These are phyloP conservation scores for Erebia epiphron DNA, from an alignment of 2,888 invertebrate genomes.

Conservation along the genomic window DNA sequence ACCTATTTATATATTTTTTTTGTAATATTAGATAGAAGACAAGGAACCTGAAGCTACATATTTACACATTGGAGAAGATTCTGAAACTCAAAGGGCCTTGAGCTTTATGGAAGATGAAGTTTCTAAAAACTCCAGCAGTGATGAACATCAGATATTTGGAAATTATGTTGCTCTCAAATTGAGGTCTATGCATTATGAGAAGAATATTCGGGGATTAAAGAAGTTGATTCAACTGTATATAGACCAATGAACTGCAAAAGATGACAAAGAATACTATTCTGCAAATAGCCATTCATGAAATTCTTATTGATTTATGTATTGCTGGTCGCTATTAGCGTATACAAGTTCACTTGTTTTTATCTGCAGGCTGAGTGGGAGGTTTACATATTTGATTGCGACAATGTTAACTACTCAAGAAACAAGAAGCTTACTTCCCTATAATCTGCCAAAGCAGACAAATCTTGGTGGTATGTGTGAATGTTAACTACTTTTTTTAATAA, in stretches of 20 bases:
- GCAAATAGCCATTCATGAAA: too few species aligned
- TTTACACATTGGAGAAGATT: constrained; percentile 7
- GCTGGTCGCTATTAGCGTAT: too few species aligned
- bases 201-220: constrained; percentile 24
- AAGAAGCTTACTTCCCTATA: too few species aligned
- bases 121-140: not conserved
- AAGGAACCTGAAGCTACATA: constrained; percentile 11
- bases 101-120: constrained; percentile 1
- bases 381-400: too few species aligned
- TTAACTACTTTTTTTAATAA: too few species aligned
- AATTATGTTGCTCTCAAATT: constrained; percentile 25
- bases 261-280: constrained; percentile 25
- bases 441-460: too few species aligned
- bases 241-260: constrained; percentile 14
- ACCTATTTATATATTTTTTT: too few species aligned
- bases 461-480: too few species aligned
- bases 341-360: too few species aligned
- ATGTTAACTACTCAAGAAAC: too few species aligned
- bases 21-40: not conserved
- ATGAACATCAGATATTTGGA: constrained; percentile 28
- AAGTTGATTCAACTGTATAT: constrained; percentile 21
- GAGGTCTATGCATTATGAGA: constrained; percentile 26
- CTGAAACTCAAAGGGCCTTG: not conserved
- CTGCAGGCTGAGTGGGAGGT: too few species aligned
- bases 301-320: too few species aligned